Conservation (phyloP, 2,113 vertebrate genomes). For the Pelodiscus sinensis region DNA sequence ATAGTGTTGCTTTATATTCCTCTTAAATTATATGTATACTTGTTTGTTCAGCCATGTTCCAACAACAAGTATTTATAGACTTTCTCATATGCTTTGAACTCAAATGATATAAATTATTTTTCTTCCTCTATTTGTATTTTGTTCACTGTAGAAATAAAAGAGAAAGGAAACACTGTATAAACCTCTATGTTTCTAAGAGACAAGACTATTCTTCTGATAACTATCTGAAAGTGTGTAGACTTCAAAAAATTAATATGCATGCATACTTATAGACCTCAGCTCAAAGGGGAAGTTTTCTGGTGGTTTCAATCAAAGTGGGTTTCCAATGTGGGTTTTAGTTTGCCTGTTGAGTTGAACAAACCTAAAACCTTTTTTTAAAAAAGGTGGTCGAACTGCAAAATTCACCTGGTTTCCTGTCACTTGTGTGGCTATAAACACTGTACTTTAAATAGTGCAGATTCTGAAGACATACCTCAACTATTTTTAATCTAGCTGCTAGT, state of each 20-base stretch:
- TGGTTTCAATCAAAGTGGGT: fast-evolving
- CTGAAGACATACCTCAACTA: background rate
- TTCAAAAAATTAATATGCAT: background rate
- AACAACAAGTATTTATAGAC: background rate
- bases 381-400: background rate
- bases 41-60: background rate
- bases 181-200: background rate
- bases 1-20: background rate
- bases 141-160: background rate
- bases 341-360: background rate
- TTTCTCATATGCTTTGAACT: background rate
- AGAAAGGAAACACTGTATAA: background rate
- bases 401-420: background rate
- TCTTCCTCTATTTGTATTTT: background rate
- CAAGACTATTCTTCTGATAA: background rate
- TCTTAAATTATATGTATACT: background rate
- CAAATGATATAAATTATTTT: fast-evolving
- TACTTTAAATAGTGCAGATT: background rate
- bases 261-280: fast-evolving
- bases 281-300: fast-evolving
- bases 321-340: background rate
- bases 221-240: fast-evolving
- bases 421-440: fast-evolving
- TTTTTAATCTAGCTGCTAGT: background rate
- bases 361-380: background rate